Percentiles rank a stretch among this genome's conserved stretches.
Conservation (phyloP, 2,113 vertebrate genomes). For the Ciconia boyciana region DNA sequence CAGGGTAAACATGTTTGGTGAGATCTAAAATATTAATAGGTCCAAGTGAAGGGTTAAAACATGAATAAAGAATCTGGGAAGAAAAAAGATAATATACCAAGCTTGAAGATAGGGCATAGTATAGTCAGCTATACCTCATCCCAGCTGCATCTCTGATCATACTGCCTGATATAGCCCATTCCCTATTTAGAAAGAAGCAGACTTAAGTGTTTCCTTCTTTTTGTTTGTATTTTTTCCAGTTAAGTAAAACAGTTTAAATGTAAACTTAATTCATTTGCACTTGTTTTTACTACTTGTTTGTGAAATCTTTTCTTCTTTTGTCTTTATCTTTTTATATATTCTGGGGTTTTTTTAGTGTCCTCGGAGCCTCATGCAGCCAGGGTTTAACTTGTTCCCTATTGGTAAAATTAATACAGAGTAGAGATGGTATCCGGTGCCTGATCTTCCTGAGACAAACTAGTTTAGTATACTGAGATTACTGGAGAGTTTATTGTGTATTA, state of each 20-base stretch:
- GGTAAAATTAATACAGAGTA: background rate
- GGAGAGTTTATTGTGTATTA: background rate
- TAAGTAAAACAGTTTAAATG: background rate
- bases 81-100: background rate
- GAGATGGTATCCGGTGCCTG: background rate
- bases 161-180: background rate
- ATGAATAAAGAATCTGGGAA: background rate
- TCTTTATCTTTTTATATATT: background rate
- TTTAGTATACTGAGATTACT: background rate
- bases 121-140: background rate
- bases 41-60: background rate
- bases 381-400: background rate
- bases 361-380: background rate
- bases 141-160: background rate
- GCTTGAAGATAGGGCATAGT: background rate
- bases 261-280: background rate
- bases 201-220: background rate
- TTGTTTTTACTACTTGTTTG: background rate
- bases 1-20: background rate
- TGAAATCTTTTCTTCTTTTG: background rate
- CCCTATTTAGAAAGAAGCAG: background rate
- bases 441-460: background rate
- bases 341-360: background rate
- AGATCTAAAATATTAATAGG: background rate
- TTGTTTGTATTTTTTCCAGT: background rate